Conservation (phyloP, 2,113 vertebrate genomes). For the Corydoras maculifer region DNA sequence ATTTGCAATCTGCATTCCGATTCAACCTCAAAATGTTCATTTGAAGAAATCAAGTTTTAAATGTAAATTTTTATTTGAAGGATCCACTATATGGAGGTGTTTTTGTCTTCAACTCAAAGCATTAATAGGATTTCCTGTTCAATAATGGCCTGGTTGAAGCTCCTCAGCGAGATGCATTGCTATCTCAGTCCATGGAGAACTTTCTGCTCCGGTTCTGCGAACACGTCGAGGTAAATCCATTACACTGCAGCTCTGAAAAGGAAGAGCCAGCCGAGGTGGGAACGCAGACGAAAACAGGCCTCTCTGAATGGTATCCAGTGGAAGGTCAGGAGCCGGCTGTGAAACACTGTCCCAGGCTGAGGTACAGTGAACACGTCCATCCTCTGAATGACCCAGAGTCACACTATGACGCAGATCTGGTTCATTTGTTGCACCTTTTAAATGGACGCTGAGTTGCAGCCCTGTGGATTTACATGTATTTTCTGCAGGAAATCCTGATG, state of each 20-base stretch:
- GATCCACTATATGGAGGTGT: not conserved
- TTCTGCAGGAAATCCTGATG: constrained; percentile 15
- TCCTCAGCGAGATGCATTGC: constrained; percentile 58
- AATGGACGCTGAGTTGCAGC: constrained; percentile 41
- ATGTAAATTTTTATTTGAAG: no score
- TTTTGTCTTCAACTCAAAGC: not conserved
- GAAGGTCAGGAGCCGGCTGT: constrained; percentile 42
- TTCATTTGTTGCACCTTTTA: constrained; percentile 13
- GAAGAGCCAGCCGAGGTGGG: constrained; percentile 45
- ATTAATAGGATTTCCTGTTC: constrained; percentile 5
- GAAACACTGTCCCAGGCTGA: constrained; percentile 42
- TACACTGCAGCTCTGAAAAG: constrained; percentile 45
- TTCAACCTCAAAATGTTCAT: no score
- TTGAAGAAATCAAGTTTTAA: no score
- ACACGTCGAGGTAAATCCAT: constrained; percentile 41
- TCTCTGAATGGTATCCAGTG: constrained; percentile 50
- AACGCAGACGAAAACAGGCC: constrained; percentile 54
- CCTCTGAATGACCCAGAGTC: constrained; percentile 23
- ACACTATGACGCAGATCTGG: constrained; percentile 47
- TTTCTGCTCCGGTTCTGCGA: constrained; percentile 8
- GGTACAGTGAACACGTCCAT: constrained; percentile 27
- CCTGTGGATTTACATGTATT: constrained; percentile 35
- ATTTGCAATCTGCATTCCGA: no score
- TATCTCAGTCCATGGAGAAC: constrained; percentile 59
- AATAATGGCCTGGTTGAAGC: constrained; percentile 53